These are phyloP conservation scores for Scomber scombrus DNA, from an alignment of 2,113 vertebrate species.

Conservation along the genomic window DNA sequence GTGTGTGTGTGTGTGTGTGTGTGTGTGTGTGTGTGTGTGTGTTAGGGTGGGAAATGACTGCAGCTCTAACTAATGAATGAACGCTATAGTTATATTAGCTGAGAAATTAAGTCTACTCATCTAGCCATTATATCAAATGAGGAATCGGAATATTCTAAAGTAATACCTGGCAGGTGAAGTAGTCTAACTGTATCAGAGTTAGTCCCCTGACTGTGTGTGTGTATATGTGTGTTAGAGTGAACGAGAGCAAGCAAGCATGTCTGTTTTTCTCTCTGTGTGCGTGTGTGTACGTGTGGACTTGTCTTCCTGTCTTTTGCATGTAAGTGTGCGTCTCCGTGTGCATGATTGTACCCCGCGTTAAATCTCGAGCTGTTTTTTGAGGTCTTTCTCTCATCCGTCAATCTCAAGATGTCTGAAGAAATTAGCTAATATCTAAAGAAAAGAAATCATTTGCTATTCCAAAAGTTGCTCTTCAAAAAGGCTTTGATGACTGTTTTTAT, in stretches of 20 bases:
- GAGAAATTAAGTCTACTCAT: slow-evolving; percentile 1
- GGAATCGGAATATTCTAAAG: neutral
- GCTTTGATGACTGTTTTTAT: slow-evolving; percentile 66
- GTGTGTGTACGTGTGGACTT: neutral
- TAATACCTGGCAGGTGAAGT: neutral
- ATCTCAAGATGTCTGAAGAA: slow-evolving; percentile 21
- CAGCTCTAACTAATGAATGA: neutral
- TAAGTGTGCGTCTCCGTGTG: slow-evolving; percentile 59
- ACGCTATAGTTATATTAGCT: slow-evolving; percentile 1
- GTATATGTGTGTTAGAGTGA: neutral
- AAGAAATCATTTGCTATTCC: slow-evolving; percentile 24
- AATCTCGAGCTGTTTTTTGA: slow-evolving; percentile 18
- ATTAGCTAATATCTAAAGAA: neutral
- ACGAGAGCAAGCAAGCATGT: slow-evolving; percentile 14
- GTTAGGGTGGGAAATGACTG: slow-evolving; percentile 8
- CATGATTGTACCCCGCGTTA: slow-evolving; percentile 58
- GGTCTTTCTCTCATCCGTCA: neutral
- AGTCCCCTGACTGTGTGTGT: slow-evolving; percentile 7
- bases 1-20: slow-evolving; percentile 30
- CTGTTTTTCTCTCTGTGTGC: neutral
- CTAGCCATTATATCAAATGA: neutral
- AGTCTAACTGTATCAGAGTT: neutral
- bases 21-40: slow-evolving; percentile 18
- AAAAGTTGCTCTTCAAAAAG: slow-evolving; percentile 22
- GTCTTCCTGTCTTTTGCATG: slow-evolving; percentile 68